Evolutionary conservation across 2,888 invertebrate genomes (phyloP).

Genomic region (Cecidostiba fungosa): DNA sequence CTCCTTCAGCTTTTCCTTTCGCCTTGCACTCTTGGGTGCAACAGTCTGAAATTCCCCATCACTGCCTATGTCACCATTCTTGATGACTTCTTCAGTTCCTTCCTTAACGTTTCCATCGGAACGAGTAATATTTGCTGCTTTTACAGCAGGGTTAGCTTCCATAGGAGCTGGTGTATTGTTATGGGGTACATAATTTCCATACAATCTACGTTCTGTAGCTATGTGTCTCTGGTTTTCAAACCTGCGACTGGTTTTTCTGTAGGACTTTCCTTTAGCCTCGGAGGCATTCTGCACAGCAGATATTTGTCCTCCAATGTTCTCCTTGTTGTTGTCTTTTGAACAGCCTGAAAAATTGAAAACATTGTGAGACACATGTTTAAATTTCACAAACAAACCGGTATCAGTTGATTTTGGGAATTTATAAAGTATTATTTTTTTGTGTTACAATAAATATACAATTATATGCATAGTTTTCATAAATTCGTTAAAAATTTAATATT

Average conservation of each 20-base stretch:
- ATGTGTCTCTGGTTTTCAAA: conserved; percentile 65
- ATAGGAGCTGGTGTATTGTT: conserved; percentile 59
- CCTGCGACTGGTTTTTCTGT: conserved; percentile 76
- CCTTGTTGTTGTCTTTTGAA: conserved; percentile 84
- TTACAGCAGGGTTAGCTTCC: conserved; percentile 46
- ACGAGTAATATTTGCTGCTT: conserved; percentile 53
- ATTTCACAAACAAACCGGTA: neutral
- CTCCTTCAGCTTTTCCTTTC: conserved; percentile 76
- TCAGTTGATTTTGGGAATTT: neutral
- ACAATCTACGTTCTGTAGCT: conserved; percentile 66
- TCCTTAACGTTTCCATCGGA: conserved; percentile 59
- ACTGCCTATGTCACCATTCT: conserved; percentile 72
- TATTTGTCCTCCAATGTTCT: conserved; percentile 82
- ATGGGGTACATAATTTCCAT: conserved; percentile 63
- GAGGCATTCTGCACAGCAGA: conserved; percentile 71
- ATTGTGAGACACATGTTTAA: neutral
- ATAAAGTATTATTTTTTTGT: neutral
- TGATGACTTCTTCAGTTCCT: conserved; percentile 52
- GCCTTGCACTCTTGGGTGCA: conserved; percentile 76
- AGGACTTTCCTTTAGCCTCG: conserved; percentile 74
- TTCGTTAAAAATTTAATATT: neutral
- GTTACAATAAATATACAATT: neutral
- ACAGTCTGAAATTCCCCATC: conserved; percentile 78
- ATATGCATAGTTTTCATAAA: neutral
- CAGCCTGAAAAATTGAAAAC: conserved; percentile 83